Conservation (phyloP, 1,140 invertebrate genomes). For the Euwallacea fornicatus region DNA sequence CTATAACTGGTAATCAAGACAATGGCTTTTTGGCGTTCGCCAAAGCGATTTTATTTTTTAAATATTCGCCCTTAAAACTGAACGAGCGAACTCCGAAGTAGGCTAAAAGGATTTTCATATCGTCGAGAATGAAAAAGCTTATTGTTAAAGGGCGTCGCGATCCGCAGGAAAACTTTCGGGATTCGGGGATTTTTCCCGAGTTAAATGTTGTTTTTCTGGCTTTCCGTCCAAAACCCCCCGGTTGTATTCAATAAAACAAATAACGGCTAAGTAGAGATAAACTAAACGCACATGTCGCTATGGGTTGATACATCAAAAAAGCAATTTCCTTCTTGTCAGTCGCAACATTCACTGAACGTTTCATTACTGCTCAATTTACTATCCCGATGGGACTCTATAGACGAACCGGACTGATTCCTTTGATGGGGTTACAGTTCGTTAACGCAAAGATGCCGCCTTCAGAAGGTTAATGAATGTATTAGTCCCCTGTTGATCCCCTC, state of each 20-base stretch:
- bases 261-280: no score
- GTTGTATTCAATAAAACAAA: no score
- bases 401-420: slow-evolving; percentile 20
- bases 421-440: slow-evolving; percentile 31
- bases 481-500: slow-evolving; percentile 6
- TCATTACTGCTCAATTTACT: slow-evolving; percentile 34
- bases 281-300: background rate
- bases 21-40: no score
- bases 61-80: slow-evolving; percentile 1
- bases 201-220: slow-evolving; percentile 10
- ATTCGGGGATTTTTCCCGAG: slow-evolving; percentile 3
- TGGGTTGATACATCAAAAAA: slow-evolving; percentile 30
- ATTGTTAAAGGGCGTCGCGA: slow-evolving; percentile 10
- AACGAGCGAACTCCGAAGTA: slow-evolving; percentile 13
- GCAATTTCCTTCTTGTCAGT: slow-evolving; percentile 41
- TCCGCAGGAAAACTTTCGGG: slow-evolving; percentile 5
- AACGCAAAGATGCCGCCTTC: slow-evolving; percentile 18
- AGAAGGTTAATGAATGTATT: slow-evolving; percentile 18
- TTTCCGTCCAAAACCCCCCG: no score
- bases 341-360: slow-evolving; percentile 40
- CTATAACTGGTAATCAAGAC: no score
- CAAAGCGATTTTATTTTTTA: no score
- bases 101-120: slow-evolving; percentile 28
- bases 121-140: slow-evolving; percentile 18
- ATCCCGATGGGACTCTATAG: slow-evolving; percentile 9